Evolutionary conservation across 2,113 vertebrate species (phyloP).

Genomic region (Ceyx cyanopectus): DNA sequence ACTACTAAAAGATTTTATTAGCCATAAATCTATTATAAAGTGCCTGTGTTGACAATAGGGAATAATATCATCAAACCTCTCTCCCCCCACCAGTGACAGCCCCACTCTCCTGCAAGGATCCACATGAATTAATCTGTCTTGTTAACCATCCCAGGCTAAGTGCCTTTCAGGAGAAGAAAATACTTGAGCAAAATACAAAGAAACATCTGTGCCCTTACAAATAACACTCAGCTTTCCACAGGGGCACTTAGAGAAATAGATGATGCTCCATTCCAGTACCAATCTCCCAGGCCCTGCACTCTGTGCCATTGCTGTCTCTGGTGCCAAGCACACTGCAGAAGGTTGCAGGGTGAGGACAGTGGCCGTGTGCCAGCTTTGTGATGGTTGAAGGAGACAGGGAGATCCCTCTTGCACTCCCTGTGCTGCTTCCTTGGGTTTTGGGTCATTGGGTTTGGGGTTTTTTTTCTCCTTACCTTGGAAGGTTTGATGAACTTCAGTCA

Average conservation of each 20-base stretch:
- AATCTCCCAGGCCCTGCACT: background rate
- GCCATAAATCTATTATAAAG: constrained; percentile 61
- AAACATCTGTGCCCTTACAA: background rate
- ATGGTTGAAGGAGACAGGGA: background rate
- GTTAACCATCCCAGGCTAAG: constrained; percentile 5
- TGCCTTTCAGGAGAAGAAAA: constrained; percentile 29
- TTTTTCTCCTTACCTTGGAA: background rate
- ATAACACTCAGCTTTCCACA: background rate
- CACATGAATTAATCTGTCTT: constrained; percentile 51
- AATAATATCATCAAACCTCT: constrained; percentile 57
- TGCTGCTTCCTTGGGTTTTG: background rate
- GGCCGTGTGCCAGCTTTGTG: background rate
- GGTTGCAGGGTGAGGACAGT: rapidly evolving
- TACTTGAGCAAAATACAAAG: background rate
- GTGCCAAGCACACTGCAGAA: background rate
- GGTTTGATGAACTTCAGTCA: background rate
- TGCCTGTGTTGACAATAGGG: constrained; percentile 50
- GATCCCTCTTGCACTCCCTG: background rate
- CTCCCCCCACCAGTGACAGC: constrained; percentile 46
- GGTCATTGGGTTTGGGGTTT: background rate
- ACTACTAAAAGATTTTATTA: constrained; percentile 61
- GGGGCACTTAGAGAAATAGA: background rate
- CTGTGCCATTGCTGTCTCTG: background rate
- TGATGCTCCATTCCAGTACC: background rate
- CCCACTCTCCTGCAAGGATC: constrained; percentile 30